Conservation (phyloP, 1,140 invertebrate species). For the Propsilocerus akamusi region DNA sequence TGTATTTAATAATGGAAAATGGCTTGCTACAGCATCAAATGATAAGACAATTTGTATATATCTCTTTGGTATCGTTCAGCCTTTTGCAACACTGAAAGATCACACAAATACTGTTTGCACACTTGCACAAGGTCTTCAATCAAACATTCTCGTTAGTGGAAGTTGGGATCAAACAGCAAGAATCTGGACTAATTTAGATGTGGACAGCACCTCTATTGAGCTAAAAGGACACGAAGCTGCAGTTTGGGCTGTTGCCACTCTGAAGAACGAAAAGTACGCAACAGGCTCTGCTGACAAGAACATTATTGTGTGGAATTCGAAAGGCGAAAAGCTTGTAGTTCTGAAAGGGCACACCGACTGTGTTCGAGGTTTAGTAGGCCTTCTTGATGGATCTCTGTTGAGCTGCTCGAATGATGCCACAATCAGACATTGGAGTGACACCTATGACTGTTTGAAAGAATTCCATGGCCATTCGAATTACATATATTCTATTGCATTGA, state of each 20-base stretch:
- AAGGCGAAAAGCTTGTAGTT: conserved; percentile 23
- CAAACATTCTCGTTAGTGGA: conserved; percentile 35
- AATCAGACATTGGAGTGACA: conserved; percentile 60
- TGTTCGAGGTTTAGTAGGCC: conserved; percentile 55
- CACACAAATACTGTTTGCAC: conserved; percentile 54
- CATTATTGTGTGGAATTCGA: conserved; percentile 61
- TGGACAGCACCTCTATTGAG: conserved; percentile 28
- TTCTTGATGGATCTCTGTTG: conserved; percentile 51
- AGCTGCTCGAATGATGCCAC: conserved; percentile 84
- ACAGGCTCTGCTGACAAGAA: conserved; percentile 85
- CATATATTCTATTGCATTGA: conserved; percentile 40
- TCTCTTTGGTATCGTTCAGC: conserved; percentile 33
- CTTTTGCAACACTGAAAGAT: conserved; percentile 46
- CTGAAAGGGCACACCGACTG: conserved; percentile 74
- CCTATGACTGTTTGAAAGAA: conserved; percentile 58
- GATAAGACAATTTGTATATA: conserved; percentile 70
- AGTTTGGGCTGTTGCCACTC: conserved; percentile 68
- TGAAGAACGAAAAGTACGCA: conserved; percentile 39
- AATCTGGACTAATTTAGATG: conserved; percentile 48
- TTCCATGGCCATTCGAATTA: conserved; percentile 66
- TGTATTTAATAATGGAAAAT: conserved; percentile 55
- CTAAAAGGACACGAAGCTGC: conserved; percentile 66
- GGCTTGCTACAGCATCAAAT: conserved; percentile 70
- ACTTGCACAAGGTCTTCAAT: conserved; percentile 23
- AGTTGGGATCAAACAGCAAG: conserved; percentile 83